Evolutionary conservation across 2,113 vertebrate genomes (phyloP).

Genomic region (Falcunculus frontatus): DNA sequence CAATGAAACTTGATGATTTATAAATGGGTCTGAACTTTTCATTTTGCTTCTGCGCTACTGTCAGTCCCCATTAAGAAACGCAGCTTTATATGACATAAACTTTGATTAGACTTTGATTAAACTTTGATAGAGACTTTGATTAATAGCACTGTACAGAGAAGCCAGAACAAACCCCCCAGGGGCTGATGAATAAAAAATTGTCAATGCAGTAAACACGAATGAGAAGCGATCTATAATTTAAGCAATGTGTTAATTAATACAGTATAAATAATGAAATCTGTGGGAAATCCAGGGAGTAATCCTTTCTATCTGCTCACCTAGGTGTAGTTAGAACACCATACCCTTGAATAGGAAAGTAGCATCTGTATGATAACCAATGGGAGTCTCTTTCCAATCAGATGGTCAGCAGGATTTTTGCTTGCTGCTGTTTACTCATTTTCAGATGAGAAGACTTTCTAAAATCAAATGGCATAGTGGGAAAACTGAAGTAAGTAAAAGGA

Average conservation of each 20-base stretch:
- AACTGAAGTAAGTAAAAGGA: background rate
- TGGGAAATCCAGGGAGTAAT: constrained; percentile 3
- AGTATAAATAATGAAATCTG: constrained; percentile 21
- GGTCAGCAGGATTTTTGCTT: background rate
- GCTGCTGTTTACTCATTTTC: background rate
- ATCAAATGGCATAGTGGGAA: background rate
- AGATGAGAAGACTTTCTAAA: background rate
- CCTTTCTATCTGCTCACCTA: background rate
- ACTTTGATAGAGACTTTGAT: constrained; percentile 43
- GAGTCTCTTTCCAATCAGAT: background rate
- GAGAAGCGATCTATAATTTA: constrained; percentile 41
- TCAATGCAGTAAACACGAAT: constrained; percentile 7
- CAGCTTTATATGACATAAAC: background rate
- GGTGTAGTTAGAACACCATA: background rate
- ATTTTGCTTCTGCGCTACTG: background rate
- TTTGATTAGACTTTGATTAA: constrained; percentile 48
- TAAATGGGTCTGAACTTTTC: background rate
- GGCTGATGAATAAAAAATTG: background rate
- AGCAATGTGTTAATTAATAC: constrained; percentile 26
- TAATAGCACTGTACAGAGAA: background rate
- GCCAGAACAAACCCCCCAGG: background rate
- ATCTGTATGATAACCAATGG: background rate
- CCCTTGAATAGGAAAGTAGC: background rate
- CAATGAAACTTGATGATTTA: background rate
- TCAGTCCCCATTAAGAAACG: background rate